A percentile compares a stretch with the other conserved stretches of the same genome.
Evolutionary conservation across 1,140 invertebrate species (phyloP).

Genomic region (Trichomalopsis sarcophagae): DNA sequence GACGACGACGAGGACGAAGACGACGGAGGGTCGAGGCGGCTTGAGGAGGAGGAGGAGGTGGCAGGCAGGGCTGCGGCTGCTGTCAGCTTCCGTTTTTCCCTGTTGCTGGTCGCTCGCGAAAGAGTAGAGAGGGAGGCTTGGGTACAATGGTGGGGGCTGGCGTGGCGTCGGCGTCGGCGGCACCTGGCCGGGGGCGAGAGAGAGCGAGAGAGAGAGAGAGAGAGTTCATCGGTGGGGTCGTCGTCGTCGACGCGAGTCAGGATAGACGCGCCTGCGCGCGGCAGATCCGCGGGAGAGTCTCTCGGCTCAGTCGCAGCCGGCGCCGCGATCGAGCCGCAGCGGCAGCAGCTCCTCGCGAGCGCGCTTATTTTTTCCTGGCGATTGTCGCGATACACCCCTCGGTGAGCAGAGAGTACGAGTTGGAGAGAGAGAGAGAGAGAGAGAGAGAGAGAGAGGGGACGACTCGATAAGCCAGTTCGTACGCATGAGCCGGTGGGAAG

Average conservation of each 20-base stretch:
- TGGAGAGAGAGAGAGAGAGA: no score
- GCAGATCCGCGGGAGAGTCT: background rate
- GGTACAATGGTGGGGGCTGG: background rate
- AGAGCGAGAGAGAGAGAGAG: no score
- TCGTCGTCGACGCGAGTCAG: background rate
- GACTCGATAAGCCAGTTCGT: background rate
- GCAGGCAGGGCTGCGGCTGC: background rate
- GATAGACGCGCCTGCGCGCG: constrained; percentile 30
- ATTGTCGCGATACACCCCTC: no score
- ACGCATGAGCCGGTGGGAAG: constrained; percentile 37
- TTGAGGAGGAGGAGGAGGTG: no score
- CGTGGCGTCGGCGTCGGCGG: background rate
- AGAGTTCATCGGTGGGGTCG: background rate
- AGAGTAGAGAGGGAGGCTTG: background rate
- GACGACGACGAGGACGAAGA: no score
- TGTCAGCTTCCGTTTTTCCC: constrained; percentile 37
- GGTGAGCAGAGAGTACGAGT: no score
- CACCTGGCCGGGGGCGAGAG: constrained; percentile 18
- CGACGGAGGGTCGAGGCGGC: background rate
- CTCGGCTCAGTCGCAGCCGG: constrained; percentile 44
- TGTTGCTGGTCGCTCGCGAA: constrained; percentile 21
- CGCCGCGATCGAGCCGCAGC: constrained; percentile 24
- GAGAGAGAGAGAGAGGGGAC: background rate
- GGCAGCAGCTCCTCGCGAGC: constrained; percentile 6
- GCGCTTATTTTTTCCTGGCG: background rate